phyloP scores from a whole-genome alignment of 2,888 invertebrate species.

The Didymodactylos carnosus region DNA sequence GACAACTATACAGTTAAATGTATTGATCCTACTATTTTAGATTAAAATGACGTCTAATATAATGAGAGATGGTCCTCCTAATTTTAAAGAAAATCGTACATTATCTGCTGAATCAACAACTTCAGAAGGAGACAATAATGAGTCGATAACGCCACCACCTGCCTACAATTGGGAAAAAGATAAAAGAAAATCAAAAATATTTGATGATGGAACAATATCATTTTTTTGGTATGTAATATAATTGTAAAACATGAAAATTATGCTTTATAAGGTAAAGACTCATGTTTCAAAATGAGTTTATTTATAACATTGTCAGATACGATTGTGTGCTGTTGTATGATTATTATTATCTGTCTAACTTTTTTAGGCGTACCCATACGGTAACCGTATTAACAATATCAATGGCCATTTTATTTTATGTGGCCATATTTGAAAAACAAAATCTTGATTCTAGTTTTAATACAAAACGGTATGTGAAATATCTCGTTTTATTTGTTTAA shows the following conservation, averaged over 20 bases:
- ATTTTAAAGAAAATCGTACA: not conserved
- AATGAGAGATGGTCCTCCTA: not conserved
- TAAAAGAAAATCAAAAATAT: not conserved
- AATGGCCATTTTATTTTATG: constrained; percentile 8
- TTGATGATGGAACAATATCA: constrained; percentile 10
- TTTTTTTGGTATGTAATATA: too few species aligned
- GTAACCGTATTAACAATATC: constrained; percentile 10
- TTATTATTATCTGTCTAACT: too few species aligned
- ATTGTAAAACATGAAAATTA: too few species aligned
- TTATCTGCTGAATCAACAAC: not conserved
- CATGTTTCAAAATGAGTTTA: too few species aligned
- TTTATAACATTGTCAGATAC: too few species aligned
- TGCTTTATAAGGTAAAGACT: too few species aligned
- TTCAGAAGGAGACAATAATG: not conserved
- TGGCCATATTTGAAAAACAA: constrained; percentile 3
- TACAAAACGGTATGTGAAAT: not conserved
- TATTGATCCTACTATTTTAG: too few species aligned
- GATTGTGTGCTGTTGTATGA: too few species aligned
- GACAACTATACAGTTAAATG: too few species aligned
- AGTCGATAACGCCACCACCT: not conserved
- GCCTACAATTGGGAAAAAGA: not conserved
- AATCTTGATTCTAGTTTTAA: constrained; percentile 3
- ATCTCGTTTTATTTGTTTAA: too few species aligned
- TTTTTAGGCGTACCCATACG: constrained; percentile 13
- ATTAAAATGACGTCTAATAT: not conserved